Evolutionary conservation across 2,888 invertebrate genomes (phyloP).

Genomic region (Schizaphis graminum): DNA sequence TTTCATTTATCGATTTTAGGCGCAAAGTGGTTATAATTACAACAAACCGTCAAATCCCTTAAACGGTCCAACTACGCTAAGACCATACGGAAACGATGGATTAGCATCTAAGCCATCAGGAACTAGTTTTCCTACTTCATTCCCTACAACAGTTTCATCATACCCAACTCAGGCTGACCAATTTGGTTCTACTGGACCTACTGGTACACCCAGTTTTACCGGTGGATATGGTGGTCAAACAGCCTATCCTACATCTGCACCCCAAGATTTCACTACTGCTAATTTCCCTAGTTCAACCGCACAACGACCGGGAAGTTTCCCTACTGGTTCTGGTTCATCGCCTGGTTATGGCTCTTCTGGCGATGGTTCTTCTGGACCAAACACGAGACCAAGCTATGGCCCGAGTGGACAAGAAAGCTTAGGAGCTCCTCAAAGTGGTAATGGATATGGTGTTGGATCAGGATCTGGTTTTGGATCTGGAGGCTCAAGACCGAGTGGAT

Average conservation of each 20-base stretch:
- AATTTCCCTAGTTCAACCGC: conserved; percentile 44
- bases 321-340: conserved; percentile 28
- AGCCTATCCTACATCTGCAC: conserved; percentile 47
- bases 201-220: conserved; percentile 67
- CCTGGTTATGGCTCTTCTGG: conserved; percentile 18
- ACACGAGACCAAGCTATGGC: conserved; percentile 46
- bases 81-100: conserved; percentile 54
- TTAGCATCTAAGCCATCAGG: conserved; percentile 15
- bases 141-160: conserved; percentile 43
- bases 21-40: conserved; percentile 83
- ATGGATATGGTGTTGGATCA: conserved; percentile 66
- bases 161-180: conserved; percentile 48
- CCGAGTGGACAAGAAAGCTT: conserved; percentile 61
- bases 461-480: conserved; percentile 61
- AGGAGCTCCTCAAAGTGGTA: conserved; percentile 56
- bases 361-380: conserved; percentile 1
- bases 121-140: conserved; percentile 44
- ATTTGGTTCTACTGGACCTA: conserved; percentile 53
- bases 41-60: conserved; percentile 79
- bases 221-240: conserved; percentile 69
- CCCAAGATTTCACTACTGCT: conserved; percentile 62
- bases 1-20: conserved; percentile 71
- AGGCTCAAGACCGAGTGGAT: conserved; percentile 45
- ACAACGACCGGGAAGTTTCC: conserved; percentile 55
- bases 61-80: conserved; percentile 67